Evolutionary conservation across 2,797 vertebrate species (phyloP).

Genomic region (Poeciliopsis turneri): DNA sequence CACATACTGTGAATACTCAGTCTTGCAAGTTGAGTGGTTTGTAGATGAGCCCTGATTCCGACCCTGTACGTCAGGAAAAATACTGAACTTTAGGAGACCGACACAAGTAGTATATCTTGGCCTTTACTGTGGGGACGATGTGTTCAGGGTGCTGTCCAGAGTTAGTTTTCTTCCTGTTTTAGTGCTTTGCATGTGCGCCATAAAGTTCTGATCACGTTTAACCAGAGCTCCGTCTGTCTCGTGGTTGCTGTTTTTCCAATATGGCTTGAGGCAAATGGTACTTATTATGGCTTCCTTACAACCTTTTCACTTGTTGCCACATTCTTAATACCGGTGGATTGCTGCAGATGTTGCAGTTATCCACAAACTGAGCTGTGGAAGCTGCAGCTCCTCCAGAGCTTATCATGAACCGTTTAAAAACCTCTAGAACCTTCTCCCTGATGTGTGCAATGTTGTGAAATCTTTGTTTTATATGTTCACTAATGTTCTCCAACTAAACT

Average conservation of each 20-base stretch:
- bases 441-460: background rate
- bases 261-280: background rate
- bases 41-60: no score
- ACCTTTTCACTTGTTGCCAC: no score
- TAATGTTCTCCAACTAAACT: background rate
- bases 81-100: no score
- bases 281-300: background rate
- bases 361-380: background rate
- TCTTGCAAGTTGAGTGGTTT: no score
- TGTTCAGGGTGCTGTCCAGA: background rate
- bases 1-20: no score
- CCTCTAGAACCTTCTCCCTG: background rate
- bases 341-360: background rate
- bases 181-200: background rate
- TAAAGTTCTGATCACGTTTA: background rate
- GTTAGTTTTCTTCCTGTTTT: background rate
- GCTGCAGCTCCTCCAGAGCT: background rate
- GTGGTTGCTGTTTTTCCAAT: background rate
- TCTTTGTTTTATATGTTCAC: no score
- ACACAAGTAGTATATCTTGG: no score
- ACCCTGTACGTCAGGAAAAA: no score
- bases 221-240: background rate
- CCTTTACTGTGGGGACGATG: background rate
- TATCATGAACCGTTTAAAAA: background rate
- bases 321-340: background rate